Percentiles rank a stretch among this genome's conserved stretches.
Evolutionary conservation across 2,888 invertebrate species (phyloP).

Genomic region (Xylota segnis): DNA sequence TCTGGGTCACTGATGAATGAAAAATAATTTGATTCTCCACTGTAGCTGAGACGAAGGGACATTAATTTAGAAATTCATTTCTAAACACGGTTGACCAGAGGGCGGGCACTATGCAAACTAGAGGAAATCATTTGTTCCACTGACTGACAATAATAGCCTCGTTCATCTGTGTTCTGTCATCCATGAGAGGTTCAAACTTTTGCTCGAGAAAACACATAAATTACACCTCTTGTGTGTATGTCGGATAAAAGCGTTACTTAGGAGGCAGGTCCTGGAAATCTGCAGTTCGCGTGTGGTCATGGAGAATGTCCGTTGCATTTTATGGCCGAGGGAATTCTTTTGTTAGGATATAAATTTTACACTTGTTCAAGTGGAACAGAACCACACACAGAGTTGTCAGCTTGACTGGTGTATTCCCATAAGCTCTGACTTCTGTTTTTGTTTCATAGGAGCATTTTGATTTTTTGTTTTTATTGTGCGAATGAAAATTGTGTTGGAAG

Average conservation of each 20-base stretch:
- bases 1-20: conserved; percentile 38
- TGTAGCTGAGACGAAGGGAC: conserved; percentile 3
- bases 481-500: neutral
- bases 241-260: neutral
- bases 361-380: conserved; percentile 3
- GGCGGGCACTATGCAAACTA: conserved; percentile 16
- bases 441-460: neutral
- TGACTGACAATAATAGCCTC: conserved; percentile 57
- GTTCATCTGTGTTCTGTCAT: conserved; percentile 26
- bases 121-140: conserved; percentile 46
- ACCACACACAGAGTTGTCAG: neutral
- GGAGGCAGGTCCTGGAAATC: neutral
- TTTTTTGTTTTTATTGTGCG: neutral
- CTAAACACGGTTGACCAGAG: conserved; percentile 10
- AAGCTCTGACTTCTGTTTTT: neutral
- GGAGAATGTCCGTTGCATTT: conserved; percentile 19
- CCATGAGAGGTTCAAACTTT: conserved; percentile 13
- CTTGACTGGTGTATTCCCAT: neutral
- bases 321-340: neutral
- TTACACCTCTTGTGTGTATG: conserved; percentile 34
- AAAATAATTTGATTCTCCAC: conserved; percentile 37
- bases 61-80: conserved; percentile 44
- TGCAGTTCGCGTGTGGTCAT: neutral
- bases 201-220: conserved; percentile 28
- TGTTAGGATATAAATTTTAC: conserved; percentile 5